Evolutionary conservation across 2,797 vertebrate species (phyloP).

Genomic region (Tenualosa ilisha): DNA sequence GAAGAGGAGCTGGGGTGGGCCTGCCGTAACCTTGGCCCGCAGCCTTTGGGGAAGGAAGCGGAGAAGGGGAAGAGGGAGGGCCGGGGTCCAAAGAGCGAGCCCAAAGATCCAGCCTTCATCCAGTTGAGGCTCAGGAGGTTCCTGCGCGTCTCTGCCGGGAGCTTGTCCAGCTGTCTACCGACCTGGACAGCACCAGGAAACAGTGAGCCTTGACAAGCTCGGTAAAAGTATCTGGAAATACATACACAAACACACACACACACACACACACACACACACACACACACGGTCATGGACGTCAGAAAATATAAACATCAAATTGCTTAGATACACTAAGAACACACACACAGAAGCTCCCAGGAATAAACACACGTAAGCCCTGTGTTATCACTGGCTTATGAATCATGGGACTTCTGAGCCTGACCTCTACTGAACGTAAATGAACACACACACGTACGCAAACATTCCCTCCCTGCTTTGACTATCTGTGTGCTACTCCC

Average conservation of each 20-base stretch:
- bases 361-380: background rate
- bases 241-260: slow-evolving; percentile 42
- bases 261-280: slow-evolving; percentile 30
- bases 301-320: slow-evolving; percentile 1
- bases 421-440: background rate
- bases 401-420: background rate
- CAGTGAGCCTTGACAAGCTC: slow-evolving; percentile 87
- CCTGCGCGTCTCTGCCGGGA: slow-evolving; percentile 65
- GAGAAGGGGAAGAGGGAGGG: slow-evolving; percentile 63
- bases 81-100: slow-evolving; percentile 53
- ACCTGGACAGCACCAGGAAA: slow-evolving; percentile 88
- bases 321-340: background rate
- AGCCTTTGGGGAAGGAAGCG: slow-evolving; percentile 56
- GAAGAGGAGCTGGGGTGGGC: slow-evolving; percentile 33
- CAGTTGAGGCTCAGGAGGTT: slow-evolving; percentile 72
- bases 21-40: slow-evolving; percentile 46
- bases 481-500: background rate
- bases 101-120: slow-evolving; percentile 62
- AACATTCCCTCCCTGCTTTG: background rate
- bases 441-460: no score
- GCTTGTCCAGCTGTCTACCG: slow-evolving; percentile 82
- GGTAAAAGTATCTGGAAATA: slow-evolving; percentile 86
- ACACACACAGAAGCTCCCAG: slow-evolving; percentile 4
- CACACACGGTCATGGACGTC: background rate
- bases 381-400: slow-evolving; percentile 3